Percentiles rank a stretch among this genome's conserved stretches.
phyloP scores from a whole-genome alignment of 2,888 invertebrate genomes.

The Leptinotarsa juncta region DNA sequence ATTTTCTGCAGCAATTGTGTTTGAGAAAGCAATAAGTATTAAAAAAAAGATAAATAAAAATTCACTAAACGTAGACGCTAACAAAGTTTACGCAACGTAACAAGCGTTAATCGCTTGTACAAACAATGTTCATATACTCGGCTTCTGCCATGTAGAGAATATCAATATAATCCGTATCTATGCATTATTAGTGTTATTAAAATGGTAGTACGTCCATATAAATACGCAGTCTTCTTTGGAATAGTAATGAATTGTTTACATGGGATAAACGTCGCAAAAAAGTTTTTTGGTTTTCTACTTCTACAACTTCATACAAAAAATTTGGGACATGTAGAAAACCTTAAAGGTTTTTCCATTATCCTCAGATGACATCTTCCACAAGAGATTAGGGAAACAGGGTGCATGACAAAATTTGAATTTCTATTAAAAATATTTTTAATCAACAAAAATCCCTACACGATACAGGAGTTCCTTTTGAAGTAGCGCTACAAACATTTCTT shows the following conservation, averaged over 20 bases:
- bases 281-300: too few relatives aligned
- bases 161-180: background rate
- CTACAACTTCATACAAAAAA: too few relatives aligned
- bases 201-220: conserved; percentile 4
- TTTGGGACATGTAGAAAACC: too few relatives aligned
- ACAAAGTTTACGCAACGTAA: background rate
- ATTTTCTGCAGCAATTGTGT: background rate
- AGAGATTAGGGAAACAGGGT: too few relatives aligned
- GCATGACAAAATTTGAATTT: too few relatives aligned
- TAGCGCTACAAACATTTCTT: too few relatives aligned
- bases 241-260: background rate
- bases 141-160: conserved; percentile 6
- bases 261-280: background rate
- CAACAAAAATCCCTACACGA: too few relatives aligned
- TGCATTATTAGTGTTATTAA: background rate
- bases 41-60: background rate
- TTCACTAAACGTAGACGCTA: background rate
- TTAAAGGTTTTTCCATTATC: too few relatives aligned
- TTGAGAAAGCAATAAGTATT: background rate
- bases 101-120: conserved; percentile 7
- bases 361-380: too few relatives aligned
- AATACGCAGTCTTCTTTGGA: background rate
- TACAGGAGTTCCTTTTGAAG: too few relatives aligned
- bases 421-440: too few relatives aligned
- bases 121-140: conserved; percentile 12